phyloP scores from a whole-genome alignment of 2,797 vertebrate species.

The Pampus argenteus region DNA sequence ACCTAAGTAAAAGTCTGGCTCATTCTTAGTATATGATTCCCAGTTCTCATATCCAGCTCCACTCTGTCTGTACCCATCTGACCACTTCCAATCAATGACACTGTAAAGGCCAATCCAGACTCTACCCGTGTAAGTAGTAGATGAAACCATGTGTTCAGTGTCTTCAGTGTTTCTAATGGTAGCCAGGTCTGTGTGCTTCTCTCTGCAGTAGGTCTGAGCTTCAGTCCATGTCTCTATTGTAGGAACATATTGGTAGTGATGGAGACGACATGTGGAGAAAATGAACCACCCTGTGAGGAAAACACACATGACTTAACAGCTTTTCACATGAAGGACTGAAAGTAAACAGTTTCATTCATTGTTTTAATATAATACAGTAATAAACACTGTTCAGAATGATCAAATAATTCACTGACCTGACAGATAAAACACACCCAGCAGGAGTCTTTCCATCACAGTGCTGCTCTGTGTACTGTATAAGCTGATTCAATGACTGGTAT shows the following conservation, averaged over 20 bases:
- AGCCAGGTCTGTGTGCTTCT: neutral
- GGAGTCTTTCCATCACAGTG: neutral
- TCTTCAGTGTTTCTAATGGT: neutral
- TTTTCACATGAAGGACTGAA: neutral
- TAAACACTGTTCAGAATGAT: neutral
- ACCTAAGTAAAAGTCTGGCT: neutral
- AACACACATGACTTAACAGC: neutral
- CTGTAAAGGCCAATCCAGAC: conserved; percentile 31
- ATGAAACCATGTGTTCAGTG: neutral
- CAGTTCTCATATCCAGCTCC: neutral
- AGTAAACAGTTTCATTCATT: neutral
- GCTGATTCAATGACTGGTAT: no score
- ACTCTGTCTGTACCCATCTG: neutral
- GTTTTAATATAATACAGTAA: neutral
- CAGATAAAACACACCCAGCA: neutral
- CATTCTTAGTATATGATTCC: neutral
- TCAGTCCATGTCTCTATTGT: conserved; percentile 21
- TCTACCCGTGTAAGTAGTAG: neutral
- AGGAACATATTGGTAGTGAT: neutral
- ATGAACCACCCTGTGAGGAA: conserved; percentile 2
- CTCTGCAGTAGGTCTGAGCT: conserved; percentile 32
- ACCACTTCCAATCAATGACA: neutral
- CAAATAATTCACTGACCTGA: conserved; percentile 16
- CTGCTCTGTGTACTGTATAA: no score
- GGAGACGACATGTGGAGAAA: neutral